Evolutionary conservation across 2,113 vertebrate species (phyloP), one percentile per base, ranked within the genome.

Genomic region (Amazona guildingii): DNA sequence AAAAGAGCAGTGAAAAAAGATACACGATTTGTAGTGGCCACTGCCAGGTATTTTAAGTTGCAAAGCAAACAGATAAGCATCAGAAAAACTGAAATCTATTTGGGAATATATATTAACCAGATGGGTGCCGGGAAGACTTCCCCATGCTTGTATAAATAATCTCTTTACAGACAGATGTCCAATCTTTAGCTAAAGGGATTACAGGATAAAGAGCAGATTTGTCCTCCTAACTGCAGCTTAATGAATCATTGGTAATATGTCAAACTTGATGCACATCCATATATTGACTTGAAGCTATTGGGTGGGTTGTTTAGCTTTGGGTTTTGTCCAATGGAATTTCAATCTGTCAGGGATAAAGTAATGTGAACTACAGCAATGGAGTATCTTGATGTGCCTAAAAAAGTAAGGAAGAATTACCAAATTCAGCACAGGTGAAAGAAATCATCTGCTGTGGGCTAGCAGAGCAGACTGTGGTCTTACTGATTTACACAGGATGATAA

Each of bases 151-250:
- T 59, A 63, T 31, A 52, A 73, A 94, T 87, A 91, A 92, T 49
- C 27, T 80, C 78, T 96, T 94, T 59, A 64, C 51, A 66, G 82
- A 81, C 95, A 96, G 94, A 96, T 96, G 92, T 77, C 89, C 92
- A 72, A 72, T 92, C 55, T 92, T 73, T 55, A 83, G 70, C 76
- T 89, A 86, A 72, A 88, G 57, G 52, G 90, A 92, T 97, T 95
- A 92, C 10, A 49, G 82, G 90, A 83, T 93, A 86, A 90, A 95
- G 48, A 91, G 82, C 83, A 94, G 90, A 90, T 94, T 91, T 86
- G 48, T 70, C 63, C 76, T 90, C 90, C 94, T 76, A 62, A 64
- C 78, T 24, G 29, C 59, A 76, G 79, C 54, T 94, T 68, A 79
- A 62, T 54, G 68, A 96, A 90, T 92, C 87, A 79, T 27, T 35